phyloP scores from a whole-genome alignment of 2,888 invertebrate species.

The Eristalis intricaria region DNA sequence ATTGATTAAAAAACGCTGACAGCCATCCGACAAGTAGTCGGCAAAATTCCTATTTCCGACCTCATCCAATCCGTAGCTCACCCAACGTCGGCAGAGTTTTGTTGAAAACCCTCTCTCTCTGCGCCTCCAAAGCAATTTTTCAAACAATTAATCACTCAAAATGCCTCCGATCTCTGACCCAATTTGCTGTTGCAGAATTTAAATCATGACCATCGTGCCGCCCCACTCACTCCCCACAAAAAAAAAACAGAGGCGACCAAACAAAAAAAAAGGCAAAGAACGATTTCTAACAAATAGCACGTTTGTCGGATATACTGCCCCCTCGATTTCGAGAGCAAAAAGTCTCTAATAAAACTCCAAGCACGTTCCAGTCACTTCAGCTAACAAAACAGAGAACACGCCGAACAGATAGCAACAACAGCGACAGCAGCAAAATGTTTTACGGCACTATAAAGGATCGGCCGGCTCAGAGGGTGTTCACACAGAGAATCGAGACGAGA shows the following conservation, averaged over 20 bases:
- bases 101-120: not conserved
- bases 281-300: constrained; percentile 49
- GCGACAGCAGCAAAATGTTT: not conserved
- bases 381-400: constrained; percentile 34
- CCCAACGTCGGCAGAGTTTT: not conserved
- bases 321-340: constrained; percentile 7
- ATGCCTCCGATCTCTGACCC: not conserved
- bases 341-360: constrained; percentile 57
- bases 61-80: too few relatives aligned
- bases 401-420: constrained; percentile 27
- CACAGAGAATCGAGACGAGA: not conserved
- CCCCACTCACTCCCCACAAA: constrained; percentile 19
- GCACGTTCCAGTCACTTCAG: constrained; percentile 52
- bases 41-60: not conserved
- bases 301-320: constrained; percentile 33
- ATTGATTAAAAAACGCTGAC: not conserved
- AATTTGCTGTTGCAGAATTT: constrained; percentile 55
- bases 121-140: not conserved
- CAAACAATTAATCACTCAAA: constrained; percentile 43
- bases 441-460: constrained; percentile 8
- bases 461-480: not conserved
- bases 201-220: constrained; percentile 30
- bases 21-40: not conserved
- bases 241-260: not conserved
- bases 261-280: not conserved